These are phyloP conservation scores for Cephus sareptanus DNA, from an alignment of 2,888 invertebrate species.

Conservation along the genomic window DNA sequence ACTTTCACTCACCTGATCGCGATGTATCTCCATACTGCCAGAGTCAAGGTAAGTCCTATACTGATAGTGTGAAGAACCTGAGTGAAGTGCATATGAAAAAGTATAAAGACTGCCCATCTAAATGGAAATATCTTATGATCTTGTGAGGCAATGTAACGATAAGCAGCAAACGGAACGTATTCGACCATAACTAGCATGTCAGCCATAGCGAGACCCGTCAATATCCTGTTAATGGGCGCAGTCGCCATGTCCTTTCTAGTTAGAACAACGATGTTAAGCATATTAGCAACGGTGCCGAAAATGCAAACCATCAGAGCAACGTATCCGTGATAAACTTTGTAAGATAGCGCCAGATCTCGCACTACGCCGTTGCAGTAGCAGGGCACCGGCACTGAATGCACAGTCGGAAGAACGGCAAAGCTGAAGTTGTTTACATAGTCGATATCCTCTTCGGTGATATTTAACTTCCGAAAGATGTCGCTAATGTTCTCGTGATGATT, in stretches of 20 bases:
- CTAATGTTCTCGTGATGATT: constrained; percentile 37
- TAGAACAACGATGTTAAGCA: constrained; percentile 87
- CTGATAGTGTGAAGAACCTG: constrained; percentile 86
- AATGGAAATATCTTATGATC: constrained; percentile 76
- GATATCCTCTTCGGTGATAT: constrained; percentile 54
- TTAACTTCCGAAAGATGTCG: constrained; percentile 40
- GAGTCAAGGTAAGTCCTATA: constrained; percentile 81
- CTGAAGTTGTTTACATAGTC: constrained; percentile 47
- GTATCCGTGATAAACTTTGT: constrained; percentile 84
- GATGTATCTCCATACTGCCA: constrained; percentile 90
- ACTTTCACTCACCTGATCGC: constrained; percentile 78
- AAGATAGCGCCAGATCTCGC: constrained; percentile 72
- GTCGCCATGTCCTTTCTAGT: constrained; percentile 83
- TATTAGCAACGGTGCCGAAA: constrained; percentile 88
- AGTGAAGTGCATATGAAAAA: constrained; percentile 85
- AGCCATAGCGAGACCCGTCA: constrained; percentile 87
- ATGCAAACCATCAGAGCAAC: constrained; percentile 85
- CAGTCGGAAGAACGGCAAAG: constrained; percentile 7
- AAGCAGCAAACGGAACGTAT: constrained; percentile 80
- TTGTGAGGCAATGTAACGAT: constrained; percentile 75
- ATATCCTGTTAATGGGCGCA: constrained; percentile 87
- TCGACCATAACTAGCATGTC: constrained; percentile 93
- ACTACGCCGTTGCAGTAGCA: constrained; percentile 73
- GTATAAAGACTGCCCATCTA: constrained; percentile 78
- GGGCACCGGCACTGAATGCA: background rate